Evolutionary conservation across 2,113 vertebrate genomes (phyloP).

Genomic region (Ciconia boyciana): DNA sequence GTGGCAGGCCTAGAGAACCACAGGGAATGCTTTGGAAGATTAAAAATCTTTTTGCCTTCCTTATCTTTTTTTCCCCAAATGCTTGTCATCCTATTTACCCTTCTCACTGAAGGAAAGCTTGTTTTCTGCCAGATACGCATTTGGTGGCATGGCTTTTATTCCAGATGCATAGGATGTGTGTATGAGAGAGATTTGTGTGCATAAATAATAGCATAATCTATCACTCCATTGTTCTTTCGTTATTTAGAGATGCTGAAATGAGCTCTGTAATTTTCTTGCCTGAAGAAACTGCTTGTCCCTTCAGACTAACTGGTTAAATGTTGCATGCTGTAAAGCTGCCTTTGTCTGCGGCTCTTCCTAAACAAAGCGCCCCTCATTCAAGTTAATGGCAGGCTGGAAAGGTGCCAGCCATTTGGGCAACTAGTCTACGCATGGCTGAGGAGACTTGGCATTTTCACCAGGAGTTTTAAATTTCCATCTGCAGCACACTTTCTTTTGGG

Average conservation of each 20-base stretch:
- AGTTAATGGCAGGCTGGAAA: conserved; percentile 23
- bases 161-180: conserved; percentile 24
- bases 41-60: background rate
- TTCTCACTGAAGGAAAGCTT: background rate
- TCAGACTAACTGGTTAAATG: background rate
- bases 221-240: background rate
- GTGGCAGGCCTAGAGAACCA: background rate
- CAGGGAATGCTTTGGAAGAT: background rate
- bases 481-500: background rate
- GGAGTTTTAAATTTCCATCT: background rate
- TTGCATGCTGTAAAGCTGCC: background rate
- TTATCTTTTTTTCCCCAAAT: background rate
- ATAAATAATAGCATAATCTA: conserved; percentile 8
- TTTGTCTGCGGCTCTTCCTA: background rate
- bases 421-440: background rate
- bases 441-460: background rate
- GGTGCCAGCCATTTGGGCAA: background rate
- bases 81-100: background rate
- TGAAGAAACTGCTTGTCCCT: conserved; percentile 54
- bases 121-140: background rate
- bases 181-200: conserved; percentile 25
- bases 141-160: background rate
- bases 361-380: conserved; percentile 25
- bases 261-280: conserved; percentile 61
- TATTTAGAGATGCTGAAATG: conserved; percentile 51